Conservation (phyloP, 1,140 invertebrate genomes). For the Drosophila chauvacae region DNA sequence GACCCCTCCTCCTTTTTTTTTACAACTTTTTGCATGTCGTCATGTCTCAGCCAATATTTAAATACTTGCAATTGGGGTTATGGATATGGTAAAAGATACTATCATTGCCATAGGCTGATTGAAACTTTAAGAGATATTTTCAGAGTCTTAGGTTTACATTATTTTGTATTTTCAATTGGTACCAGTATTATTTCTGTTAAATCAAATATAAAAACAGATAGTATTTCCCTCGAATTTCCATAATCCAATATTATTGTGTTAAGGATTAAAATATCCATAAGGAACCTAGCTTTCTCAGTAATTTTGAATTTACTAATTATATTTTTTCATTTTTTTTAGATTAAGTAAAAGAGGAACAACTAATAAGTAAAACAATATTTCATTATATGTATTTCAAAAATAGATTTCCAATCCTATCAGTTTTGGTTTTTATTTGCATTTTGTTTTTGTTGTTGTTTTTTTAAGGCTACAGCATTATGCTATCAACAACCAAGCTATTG, state of each 20-base stretch:
- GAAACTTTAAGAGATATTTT: neutral
- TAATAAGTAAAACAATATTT: too few relatives aligned
- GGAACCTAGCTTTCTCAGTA: neutral
- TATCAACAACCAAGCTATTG: slow-evolving; percentile 2
- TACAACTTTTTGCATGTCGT: slow-evolving; percentile 8
- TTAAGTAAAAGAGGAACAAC: too few relatives aligned
- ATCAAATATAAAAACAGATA: too few relatives aligned
- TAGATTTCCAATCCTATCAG: too few relatives aligned
- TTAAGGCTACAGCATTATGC: neutral
- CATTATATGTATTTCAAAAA: neutral
- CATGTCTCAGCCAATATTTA: slow-evolving; percentile 24
- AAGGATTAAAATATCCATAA: neutral
- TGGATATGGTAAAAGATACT: slow-evolving; percentile 4
- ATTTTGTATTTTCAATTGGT: too few relatives aligned
- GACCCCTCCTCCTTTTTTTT: slow-evolving; percentile 1
- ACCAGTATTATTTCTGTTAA: too few relatives aligned
- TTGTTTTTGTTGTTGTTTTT: too few relatives aligned
- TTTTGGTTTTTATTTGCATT: neutral
- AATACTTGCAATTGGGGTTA: slow-evolving; percentile 54
- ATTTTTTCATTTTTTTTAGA: too few relatives aligned
- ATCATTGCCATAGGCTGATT: neutral
- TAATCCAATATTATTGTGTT: neutral
- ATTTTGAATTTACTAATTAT: neutral
- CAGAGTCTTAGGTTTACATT: too few relatives aligned
- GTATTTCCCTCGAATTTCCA: too few relatives aligned